These are phyloP conservation scores for Tribolium madens DNA, from an alignment of 1,140 invertebrate species.

Conservation along the genomic window DNA sequence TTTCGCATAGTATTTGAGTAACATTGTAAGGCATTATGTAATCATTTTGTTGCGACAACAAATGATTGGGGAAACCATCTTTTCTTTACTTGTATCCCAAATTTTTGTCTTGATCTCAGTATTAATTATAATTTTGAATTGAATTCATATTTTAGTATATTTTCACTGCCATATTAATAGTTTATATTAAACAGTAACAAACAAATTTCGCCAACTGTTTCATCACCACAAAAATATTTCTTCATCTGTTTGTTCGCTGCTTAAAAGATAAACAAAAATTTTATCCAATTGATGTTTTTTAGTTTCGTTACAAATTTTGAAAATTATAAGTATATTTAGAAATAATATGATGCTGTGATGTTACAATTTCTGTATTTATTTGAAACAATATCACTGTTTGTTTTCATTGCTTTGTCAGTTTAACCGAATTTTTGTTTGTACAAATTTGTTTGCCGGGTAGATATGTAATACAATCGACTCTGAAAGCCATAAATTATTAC, in stretches of 20 bases:
- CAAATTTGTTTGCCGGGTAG: conserved; percentile 27
- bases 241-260: conserved; percentile 36
- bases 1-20: conserved; percentile 31
- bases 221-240: conserved; percentile 27
- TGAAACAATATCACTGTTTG: conserved; percentile 56
- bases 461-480: conserved; percentile 4
- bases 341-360: conserved; percentile 57
- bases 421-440: conserved; percentile 28
- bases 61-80: conserved; percentile 27
- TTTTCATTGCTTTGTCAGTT: conserved; percentile 38
- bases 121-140: conserved; percentile 60
- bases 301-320: conserved; percentile 30
- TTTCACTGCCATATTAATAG: conserved; percentile 60
- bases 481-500: background rate
- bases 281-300: conserved; percentile 41
- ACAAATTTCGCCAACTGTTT: conserved; percentile 31
- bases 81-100: conserved; percentile 43
- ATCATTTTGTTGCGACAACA: conserved; percentile 22
- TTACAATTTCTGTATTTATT: conserved; percentile 61
- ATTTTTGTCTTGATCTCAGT: conserved; percentile 62
- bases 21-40: conserved; percentile 27
- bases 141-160: conserved; percentile 54
- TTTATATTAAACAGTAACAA: conserved; percentile 40
- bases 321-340: conserved; percentile 51
- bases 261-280: conserved; percentile 31